Percentiles rank a stretch among this genome's conserved stretches.
These are phyloP conservation scores for Lucinisca nassula DNA, from an alignment of 2,888 invertebrate genomes.

Conservation along the genomic window DNA sequence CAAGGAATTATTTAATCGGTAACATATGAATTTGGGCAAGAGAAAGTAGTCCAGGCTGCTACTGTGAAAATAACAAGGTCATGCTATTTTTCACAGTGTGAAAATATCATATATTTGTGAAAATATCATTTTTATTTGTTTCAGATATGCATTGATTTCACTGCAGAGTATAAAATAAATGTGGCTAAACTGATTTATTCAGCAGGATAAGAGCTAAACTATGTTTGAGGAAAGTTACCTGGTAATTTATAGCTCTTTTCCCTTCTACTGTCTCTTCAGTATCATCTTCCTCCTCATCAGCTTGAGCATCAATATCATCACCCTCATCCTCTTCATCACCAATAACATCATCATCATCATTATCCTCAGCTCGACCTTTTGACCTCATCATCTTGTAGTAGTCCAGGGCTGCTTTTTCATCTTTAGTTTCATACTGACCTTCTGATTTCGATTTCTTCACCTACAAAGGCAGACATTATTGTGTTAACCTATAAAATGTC, in stretches of 20 bases:
- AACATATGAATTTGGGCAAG: too few species aligned
- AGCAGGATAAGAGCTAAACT: too few species aligned
- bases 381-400: constrained; percentile 82
- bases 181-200: too few species aligned
- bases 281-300: constrained; percentile 46
- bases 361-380: constrained; percentile 18
- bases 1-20: too few species aligned
- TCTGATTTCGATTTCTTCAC: constrained; percentile 52
- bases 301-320: constrained; percentile 6
- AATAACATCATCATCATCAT: not conserved
- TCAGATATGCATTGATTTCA: too few species aligned
- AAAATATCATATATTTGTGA: too few species aligned
- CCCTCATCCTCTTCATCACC: constrained; percentile 74
- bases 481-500: too few species aligned
- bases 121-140: too few species aligned
- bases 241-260: constrained; percentile 95
- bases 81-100: too few species aligned
- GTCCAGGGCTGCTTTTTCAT: constrained; percentile 82
- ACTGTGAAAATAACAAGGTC: too few species aligned
- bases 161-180: too few species aligned
- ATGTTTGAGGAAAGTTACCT: constrained; percentile 85
- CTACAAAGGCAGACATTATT: constrained; percentile 11
- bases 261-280: constrained; percentile 83
- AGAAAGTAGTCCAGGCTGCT: too few species aligned
- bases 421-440: constrained; percentile 79